Evolutionary conservation across 2,888 invertebrate species (phyloP).

Genomic region (Torymus aiolomorphi): DNA sequence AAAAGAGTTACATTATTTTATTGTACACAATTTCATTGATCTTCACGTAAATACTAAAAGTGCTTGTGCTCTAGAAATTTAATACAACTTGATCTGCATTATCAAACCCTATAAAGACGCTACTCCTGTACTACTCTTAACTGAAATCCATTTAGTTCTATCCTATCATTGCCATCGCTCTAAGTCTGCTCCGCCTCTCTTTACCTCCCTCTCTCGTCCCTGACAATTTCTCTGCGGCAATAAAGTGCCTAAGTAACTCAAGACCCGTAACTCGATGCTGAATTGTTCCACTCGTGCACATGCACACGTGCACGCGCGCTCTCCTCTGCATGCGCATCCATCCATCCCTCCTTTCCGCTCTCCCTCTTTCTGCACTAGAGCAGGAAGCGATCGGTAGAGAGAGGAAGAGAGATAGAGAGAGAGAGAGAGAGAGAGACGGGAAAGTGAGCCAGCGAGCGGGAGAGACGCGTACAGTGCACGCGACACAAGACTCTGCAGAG

Average conservation of each 20-base stretch:
- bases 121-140: background rate
- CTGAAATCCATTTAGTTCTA: background rate
- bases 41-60: too few species aligned
- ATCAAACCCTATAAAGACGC: too few species aligned
- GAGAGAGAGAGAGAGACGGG: conserved; percentile 24
- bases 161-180: conserved; percentile 1
- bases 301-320: too few species aligned
- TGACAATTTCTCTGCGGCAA: background rate
- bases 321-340: too few species aligned
- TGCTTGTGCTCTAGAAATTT: too few species aligned
- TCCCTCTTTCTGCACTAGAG: too few species aligned
- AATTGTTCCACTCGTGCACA: too few species aligned
- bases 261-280: conserved; percentile 17
- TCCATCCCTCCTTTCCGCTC: too few species aligned
- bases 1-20: too few species aligned
- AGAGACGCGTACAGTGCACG: conserved; percentile 1
- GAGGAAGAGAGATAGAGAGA: conserved; percentile 27
- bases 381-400: conserved; percentile 1
- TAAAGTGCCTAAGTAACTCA: conserved; percentile 12
- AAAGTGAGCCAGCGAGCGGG: conserved; percentile 30
- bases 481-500: background rate
- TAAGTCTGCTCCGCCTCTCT: background rate
- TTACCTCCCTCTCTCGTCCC: background rate
- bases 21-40: too few species aligned
- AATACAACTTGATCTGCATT: too few species aligned